Conservation (phyloP, 2,888 invertebrate species). For the Tenthredo mesomela region DNA sequence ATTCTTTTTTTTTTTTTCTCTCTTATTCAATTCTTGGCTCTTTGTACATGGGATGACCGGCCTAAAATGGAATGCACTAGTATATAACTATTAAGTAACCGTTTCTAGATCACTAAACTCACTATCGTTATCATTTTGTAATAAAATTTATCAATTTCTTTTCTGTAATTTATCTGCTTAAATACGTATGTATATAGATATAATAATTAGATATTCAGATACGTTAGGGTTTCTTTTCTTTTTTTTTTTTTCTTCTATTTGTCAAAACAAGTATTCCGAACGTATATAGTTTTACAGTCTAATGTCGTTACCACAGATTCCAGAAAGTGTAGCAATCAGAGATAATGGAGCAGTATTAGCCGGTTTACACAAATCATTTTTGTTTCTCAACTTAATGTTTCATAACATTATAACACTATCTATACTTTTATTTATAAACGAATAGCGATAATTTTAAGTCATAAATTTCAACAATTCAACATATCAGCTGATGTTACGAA, state of each 20-base stretch:
- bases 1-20: background rate
- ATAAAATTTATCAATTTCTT: background rate
- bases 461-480: background rate
- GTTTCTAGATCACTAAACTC: background rate
- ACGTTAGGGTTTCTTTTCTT: background rate
- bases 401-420: slow-evolving; percentile 60
- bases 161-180: background rate
- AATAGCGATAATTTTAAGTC: background rate
- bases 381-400: slow-evolving; percentile 57
- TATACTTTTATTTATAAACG: background rate
- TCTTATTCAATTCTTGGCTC: background rate
- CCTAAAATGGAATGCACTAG: background rate
- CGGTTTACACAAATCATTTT: background rate
- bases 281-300: background rate
- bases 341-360: background rate
- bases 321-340: background rate
- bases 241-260: background rate
- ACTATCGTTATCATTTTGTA: background rate
- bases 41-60: background rate
- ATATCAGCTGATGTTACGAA: background rate
- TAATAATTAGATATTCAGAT: background rate
- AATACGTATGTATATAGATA: background rate
- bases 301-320: background rate
- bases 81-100: background rate
- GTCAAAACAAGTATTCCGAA: background rate